A percentile compares a stretch with the other conserved stretches of the same genome.
These are phyloP conservation scores for Ormyrus thymus DNA, from an alignment of 2,888 invertebrate genomes.

Conservation along the genomic window DNA sequence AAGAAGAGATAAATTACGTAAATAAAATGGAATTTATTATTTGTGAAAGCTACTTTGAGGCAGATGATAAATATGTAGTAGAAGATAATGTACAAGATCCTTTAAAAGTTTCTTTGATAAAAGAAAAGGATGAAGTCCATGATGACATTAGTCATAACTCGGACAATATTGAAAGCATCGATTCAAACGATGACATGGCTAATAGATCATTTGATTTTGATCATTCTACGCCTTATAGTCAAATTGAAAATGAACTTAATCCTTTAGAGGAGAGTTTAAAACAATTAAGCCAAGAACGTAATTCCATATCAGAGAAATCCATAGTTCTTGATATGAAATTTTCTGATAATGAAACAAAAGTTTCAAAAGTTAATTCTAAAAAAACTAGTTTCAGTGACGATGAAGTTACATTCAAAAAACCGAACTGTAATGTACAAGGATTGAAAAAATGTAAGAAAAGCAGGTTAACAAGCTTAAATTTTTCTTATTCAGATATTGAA, in stretches of 20 bases:
- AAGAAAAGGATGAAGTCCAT: not conserved
- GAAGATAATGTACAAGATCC: conserved; percentile 7
- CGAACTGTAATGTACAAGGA: too few species aligned
- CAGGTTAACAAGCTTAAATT: conserved; percentile 29
- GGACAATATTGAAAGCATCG: not conserved
- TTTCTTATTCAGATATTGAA: conserved; percentile 51
- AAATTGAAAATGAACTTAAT: conserved; percentile 17
- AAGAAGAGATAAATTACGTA: conserved; percentile 16
- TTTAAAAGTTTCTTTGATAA: not conserved
- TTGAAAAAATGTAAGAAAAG: too few species aligned
- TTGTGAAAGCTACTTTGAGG: not conserved
- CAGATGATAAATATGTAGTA: not conserved
- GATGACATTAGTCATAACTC: not conserved
- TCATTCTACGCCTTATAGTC: conserved; percentile 23
- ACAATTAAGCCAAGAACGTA: not conserved
- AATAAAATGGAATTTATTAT: conserved; percentile 31
- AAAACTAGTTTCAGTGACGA: too few species aligned
- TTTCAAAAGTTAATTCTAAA: too few species aligned
- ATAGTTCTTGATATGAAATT: too few species aligned
- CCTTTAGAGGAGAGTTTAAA: conserved; percentile 26
- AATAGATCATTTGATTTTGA: not conserved
- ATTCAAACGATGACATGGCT: too few species aligned
- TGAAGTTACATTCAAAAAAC: too few species aligned
- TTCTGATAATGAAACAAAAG: too few species aligned
- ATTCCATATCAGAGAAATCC: too few species aligned